phyloP scores from a whole-genome alignment of 2,113 vertebrate species.

The Nansenia antarctica region DNA sequence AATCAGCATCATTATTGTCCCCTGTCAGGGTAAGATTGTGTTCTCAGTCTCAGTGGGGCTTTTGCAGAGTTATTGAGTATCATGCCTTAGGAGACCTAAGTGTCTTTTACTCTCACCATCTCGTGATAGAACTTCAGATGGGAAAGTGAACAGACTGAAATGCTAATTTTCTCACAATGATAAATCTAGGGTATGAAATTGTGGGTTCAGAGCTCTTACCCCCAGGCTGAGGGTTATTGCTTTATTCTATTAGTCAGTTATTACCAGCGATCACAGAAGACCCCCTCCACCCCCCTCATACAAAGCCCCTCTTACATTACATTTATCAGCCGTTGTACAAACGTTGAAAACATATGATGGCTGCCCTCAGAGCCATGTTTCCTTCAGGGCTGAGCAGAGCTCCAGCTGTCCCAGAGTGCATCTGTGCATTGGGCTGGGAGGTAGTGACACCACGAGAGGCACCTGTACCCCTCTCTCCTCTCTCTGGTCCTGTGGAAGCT shows the following conservation, averaged over 20 bases:
- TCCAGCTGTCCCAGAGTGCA: conserved; percentile 74
- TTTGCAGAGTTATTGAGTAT: conserved; percentile 46
- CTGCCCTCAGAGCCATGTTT: conserved; percentile 75
- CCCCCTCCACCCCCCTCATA: conserved; percentile 63
- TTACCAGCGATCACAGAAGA: conserved; percentile 79
- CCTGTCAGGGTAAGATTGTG: conserved; percentile 36
- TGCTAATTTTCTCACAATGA: conserved; percentile 75
- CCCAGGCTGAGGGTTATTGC: conserved; percentile 76
- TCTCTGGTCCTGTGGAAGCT: too few relatives aligned
- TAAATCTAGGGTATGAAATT: conserved; percentile 79
- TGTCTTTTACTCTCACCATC: conserved; percentile 47
- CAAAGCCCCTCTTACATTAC: conserved; percentile 72
- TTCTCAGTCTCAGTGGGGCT: conserved; percentile 33
- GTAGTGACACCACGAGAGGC: conserved; percentile 67
- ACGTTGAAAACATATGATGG: conserved; percentile 75
- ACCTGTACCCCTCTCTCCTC: too few relatives aligned
- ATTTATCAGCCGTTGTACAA: conserved; percentile 80
- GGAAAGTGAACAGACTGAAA: conserved; percentile 73
- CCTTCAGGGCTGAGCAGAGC: conserved; percentile 60
- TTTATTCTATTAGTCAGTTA: conserved; percentile 86
- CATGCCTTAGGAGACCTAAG: conserved; percentile 44
- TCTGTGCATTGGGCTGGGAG: conserved; percentile 71
- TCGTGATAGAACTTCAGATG: conserved; percentile 66
- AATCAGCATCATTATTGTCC: conserved; percentile 52
- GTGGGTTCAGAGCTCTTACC: conserved; percentile 70